Conservation (phyloP, 2,797 vertebrate genomes). For the Semotilus atromaculatus region DNA sequence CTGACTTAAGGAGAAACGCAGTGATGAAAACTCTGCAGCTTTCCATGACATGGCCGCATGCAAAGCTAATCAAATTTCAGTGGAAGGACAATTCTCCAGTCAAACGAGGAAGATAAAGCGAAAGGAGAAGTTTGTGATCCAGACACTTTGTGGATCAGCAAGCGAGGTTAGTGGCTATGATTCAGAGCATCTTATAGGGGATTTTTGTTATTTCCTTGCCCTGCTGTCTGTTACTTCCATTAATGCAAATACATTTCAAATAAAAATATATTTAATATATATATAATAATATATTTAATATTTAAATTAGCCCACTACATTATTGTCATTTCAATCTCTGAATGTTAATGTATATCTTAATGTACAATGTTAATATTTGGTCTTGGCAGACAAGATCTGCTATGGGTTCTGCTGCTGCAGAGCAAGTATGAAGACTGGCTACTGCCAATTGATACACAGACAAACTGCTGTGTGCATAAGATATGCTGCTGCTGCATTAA, state of each 20-base stretch:
- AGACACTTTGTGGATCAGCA: neutral
- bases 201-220: neutral
- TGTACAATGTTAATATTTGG: no score
- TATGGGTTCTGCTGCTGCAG: neutral
- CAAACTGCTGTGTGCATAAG: neutral
- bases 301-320: no score
- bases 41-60: constrained; percentile 10
- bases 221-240: neutral
- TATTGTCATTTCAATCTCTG: no score
- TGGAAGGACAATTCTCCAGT: neutral
- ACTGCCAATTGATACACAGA: neutral
- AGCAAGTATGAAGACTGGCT: neutral
- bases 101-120: neutral
- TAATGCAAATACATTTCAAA: no score
- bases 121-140: neutral
- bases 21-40: neutral
- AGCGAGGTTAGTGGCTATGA: neutral
- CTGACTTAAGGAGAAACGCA: neutral
- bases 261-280: no score
- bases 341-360: neutral
- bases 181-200: neutral
- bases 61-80: neutral
- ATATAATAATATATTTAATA: no score
- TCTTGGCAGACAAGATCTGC: neutral
- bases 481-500: neutral